Evolutionary conservation across 2,113 vertebrate genomes (phyloP).

Genomic region (Tachuris rubrigastra): DNA sequence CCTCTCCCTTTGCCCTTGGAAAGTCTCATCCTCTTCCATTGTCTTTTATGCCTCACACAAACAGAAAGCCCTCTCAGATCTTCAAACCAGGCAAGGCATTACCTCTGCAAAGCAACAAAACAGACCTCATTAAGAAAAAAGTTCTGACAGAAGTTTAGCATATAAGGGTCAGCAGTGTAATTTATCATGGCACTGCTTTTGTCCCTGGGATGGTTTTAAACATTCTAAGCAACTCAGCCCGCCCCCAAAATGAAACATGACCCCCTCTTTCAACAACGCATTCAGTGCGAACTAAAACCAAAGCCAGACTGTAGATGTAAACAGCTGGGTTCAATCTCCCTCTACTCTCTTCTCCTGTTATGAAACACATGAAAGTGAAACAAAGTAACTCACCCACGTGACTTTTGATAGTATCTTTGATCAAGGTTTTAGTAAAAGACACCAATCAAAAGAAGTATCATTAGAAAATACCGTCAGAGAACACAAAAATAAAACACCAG

Average conservation of each 20-base stretch:
- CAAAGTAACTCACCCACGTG: neutral
- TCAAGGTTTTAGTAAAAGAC: neutral
- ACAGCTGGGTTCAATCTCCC: neutral
- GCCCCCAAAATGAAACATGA: neutral
- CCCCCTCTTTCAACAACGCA: neutral
- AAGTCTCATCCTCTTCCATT: constrained; percentile 71
- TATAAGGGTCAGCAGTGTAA: neutral
- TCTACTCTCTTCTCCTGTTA: neutral
- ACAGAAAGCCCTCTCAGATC: neutral
- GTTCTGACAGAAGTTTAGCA: neutral
- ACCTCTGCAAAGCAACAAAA: constrained; percentile 37
- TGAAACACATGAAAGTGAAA: neutral
- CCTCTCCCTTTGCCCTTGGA: neutral
- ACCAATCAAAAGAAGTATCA: neutral
- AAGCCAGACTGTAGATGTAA: neutral
- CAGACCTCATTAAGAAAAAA: neutral
- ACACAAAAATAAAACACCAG: neutral
- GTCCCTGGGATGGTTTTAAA: neutral
- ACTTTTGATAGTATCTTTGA: neutral
- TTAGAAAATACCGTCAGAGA: neutral
- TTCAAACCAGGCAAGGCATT: neutral
- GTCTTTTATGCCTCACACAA: neutral
- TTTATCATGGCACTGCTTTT: neutral
- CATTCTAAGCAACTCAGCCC: neutral
- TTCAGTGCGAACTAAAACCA: neutral